A percentile compares a stretch with the other conserved stretches of the same genome.
These are phyloP conservation scores for Mus pahari DNA, from an alignment of 2,113 vertebrate genomes.

Conservation along the genomic window DNA sequence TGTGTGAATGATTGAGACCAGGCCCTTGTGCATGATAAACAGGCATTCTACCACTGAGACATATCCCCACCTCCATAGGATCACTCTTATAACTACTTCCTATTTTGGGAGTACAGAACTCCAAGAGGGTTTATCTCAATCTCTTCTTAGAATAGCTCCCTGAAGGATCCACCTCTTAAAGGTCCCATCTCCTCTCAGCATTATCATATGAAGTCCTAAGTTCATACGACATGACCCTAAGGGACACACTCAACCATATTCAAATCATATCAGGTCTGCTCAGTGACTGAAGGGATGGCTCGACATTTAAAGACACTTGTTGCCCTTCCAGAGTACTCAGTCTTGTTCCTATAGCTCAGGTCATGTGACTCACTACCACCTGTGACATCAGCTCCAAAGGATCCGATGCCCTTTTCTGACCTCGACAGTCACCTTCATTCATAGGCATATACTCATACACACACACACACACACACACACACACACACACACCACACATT, in stretches of 20 bases:
- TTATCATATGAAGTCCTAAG: neutral
- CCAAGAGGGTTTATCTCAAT: neutral
- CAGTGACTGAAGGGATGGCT: neutral
- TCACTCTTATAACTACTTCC: neutral
- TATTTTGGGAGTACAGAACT: neutral
- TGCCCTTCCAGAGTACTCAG: no score
- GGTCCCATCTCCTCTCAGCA: neutral
- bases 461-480: no score
- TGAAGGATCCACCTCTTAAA: neutral
- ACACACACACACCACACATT: no score
- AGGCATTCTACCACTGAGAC: neutral
- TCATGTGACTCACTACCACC: neutral
- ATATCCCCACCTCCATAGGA: no score
- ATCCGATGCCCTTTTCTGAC: neutral
- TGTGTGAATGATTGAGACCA: neutral
- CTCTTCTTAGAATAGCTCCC: neutral
- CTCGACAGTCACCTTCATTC: neutral
- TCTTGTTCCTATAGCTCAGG: neutral
- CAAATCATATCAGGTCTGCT: neutral
- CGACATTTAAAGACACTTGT: no score
- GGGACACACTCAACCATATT: neutral
- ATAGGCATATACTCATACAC: neutral
- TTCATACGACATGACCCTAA: neutral
- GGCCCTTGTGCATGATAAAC: neutral
- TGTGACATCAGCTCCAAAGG: neutral